phyloP scores from a whole-genome alignment of 1,140 invertebrate genomes.

The Drosophila oshimai region DNA sequence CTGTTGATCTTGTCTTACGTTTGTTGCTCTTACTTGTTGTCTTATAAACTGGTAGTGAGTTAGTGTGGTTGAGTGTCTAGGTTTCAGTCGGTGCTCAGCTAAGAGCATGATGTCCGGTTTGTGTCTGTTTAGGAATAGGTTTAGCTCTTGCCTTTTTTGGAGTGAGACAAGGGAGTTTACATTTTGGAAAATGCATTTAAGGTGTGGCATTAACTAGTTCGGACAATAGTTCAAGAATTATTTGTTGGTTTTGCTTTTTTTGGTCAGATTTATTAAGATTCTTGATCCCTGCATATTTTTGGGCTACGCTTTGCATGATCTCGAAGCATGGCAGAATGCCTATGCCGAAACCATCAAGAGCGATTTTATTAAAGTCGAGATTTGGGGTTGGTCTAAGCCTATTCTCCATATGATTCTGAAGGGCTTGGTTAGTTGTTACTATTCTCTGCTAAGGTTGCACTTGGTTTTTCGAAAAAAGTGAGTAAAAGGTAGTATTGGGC shows the following conservation, averaged over 20 bases:
- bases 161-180: neutral
- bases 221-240: too few species aligned
- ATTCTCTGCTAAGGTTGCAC: neutral
- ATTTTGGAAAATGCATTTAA: neutral
- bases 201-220: too few species aligned
- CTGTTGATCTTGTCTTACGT: too few species aligned
- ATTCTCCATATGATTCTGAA: neutral
- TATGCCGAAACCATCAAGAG: too few species aligned
- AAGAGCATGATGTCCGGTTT: slow-evolving; percentile 3
- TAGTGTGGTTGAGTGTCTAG: neutral
- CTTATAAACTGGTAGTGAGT: slow-evolving; percentile 2
- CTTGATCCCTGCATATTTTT: neutral
- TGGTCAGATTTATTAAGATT: neutral
- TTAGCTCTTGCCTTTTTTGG: too few species aligned
- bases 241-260: neutral
- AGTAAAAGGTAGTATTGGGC: too few species aligned
- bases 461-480: neutral
- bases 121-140: neutral
- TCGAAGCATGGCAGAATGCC: neutral
- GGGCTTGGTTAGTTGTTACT: neutral
- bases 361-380: too few species aligned
- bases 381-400: too few species aligned
- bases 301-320: neutral
- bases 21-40: too few species aligned
- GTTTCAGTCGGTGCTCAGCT: neutral